A percentile compares a stretch with the other conserved stretches of the same genome.
phyloP scores from a whole-genome alignment of 2,113 vertebrate genomes.

The human (Homo sapiens) region DNA sequence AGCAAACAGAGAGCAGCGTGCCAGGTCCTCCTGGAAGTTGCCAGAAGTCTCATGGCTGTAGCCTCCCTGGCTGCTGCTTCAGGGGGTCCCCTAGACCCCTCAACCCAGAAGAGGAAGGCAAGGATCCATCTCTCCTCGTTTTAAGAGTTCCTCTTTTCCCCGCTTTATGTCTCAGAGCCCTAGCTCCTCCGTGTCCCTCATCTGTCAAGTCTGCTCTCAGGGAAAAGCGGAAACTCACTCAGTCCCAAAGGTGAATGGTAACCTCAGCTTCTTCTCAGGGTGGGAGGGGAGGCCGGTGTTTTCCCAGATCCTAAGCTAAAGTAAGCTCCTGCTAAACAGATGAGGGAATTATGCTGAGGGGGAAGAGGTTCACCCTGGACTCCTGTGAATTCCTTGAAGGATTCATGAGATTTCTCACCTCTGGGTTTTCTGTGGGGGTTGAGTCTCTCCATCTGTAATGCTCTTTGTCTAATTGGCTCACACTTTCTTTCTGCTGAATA shows the following conservation, averaged over 20 bases:
- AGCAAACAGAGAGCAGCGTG: neutral
- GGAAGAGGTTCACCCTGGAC: neutral
- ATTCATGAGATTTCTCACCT: neutral
- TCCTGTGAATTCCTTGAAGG: neutral
- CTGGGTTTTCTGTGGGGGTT: neutral
- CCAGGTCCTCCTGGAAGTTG: neutral
- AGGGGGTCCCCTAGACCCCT: neutral
- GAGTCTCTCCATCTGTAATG: neutral
- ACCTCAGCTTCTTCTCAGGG: neutral
- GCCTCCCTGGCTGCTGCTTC: neutral
- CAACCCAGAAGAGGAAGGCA: neutral
- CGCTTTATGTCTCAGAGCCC: neutral
- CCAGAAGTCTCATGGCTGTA: neutral
- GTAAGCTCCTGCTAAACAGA: neutral
- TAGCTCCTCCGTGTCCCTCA: fast-evolving
- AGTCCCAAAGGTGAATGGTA: neutral
- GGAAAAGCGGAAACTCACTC: neutral
- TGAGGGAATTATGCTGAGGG: neutral
- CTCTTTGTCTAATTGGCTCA: neutral
- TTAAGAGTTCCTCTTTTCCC: neutral
- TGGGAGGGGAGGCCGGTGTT: neutral
- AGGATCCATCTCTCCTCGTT: neutral
- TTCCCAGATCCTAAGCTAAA: neutral
- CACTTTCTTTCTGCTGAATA: neutral
- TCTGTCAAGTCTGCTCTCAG: neutral